Percentiles rank a stretch among this genome's conserved stretches.
Evolutionary conservation across 2,888 invertebrate species (phyloP).

Genomic region (Rhagonycha lutea): DNA sequence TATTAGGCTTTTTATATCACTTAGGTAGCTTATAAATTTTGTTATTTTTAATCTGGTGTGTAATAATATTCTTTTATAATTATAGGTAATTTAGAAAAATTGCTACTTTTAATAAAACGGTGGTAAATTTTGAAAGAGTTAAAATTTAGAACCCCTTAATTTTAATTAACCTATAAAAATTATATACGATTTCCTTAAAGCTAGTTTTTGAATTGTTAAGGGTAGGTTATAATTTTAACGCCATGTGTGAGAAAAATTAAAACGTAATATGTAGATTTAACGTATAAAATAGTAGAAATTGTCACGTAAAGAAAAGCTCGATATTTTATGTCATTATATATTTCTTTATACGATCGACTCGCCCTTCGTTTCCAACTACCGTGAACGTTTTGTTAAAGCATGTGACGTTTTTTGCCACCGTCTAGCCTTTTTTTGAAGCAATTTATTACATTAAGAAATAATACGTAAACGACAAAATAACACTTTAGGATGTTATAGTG

Average conservation of each 20-base stretch:
- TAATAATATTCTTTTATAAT: not conserved
- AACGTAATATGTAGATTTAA: constrained; percentile 28
- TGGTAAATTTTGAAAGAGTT: not conserved
- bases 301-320: constrained; percentile 29
- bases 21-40: constrained; percentile 3
- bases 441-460: constrained; percentile 28
- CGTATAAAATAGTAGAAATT: constrained; percentile 29
- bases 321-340: constrained; percentile 29
- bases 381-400: constrained; percentile 31
- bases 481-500: constrained; percentile 26
- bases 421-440: constrained; percentile 21
- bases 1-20: not conserved
- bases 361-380: constrained; percentile 28
- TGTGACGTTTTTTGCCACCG: constrained; percentile 29
- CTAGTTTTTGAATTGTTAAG: constrained; percentile 4
- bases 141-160: constrained; percentile 8
- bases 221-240: constrained; percentile 28
- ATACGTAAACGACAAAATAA: constrained; percentile 30
- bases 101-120: not conserved
- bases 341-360: constrained; percentile 26
- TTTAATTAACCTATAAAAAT: constrained; percentile 29
- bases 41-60: constrained; percentile 1
- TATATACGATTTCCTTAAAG: constrained; percentile 31
- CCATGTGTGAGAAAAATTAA: constrained; percentile 32
- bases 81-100: not conserved